These are phyloP conservation scores for Lepisosteus osseus DNA, from an alignment of 2,113 vertebrate species.

Conservation along the genomic window DNA sequence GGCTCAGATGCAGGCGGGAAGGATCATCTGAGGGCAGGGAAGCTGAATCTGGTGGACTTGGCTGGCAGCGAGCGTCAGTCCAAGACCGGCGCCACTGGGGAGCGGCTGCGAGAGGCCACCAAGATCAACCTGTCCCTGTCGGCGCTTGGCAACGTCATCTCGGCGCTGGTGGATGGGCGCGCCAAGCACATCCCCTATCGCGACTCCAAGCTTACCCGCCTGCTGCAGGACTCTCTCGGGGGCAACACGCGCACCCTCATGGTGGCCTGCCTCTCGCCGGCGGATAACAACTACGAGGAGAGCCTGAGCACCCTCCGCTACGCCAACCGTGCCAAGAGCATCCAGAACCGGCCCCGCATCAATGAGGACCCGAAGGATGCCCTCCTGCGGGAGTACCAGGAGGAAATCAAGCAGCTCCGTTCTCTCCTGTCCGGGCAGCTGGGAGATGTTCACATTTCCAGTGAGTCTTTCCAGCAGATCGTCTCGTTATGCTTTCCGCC, in stretches of 20 bases:
- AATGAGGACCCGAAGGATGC: constrained; percentile 89
- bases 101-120: constrained; percentile 80
- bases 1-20: constrained; percentile 67
- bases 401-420: constrained; percentile 80
- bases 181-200: constrained; percentile 80
- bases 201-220: constrained; percentile 84
- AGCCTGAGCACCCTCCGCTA: constrained; percentile 82
- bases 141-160: constrained; percentile 84
- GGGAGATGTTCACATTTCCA: constrained; percentile 39
- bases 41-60: constrained; percentile 85
- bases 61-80: constrained; percentile 88
- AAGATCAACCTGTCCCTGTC: constrained; percentile 91
- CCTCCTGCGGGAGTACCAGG: constrained; percentile 81
- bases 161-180: constrained; percentile 77
- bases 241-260: constrained; percentile 86
- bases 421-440: constrained; percentile 71
- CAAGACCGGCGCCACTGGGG: constrained; percentile 79
- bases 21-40: constrained; percentile 77
- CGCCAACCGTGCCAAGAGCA: constrained; percentile 77
- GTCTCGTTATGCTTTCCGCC: too few species aligned
- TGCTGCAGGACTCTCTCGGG: constrained; percentile 87
- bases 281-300: constrained; percentile 83
- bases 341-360: constrained; percentile 82
- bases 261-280: constrained; percentile 82
- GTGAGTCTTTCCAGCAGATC: constrained; percentile 43